Evolutionary conservation across 2,888 invertebrate genomes (phyloP).

Genomic region (Spisula solida): DNA sequence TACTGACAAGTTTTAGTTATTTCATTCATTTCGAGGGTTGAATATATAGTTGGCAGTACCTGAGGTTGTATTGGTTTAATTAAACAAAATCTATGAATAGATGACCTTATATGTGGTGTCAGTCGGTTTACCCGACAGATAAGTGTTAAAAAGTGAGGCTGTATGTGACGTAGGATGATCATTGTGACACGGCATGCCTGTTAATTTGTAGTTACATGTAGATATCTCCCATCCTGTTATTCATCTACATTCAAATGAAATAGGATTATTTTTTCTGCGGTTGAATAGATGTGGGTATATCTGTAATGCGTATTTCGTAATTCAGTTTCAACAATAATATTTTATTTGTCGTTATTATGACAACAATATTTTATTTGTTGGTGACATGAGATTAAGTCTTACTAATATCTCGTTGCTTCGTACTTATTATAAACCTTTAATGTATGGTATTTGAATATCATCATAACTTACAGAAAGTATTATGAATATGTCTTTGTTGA

Average conservation of each 20-base stretch:
- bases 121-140: not conserved
- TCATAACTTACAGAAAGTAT: no score
- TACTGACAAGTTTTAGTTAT: not conserved
- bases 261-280: not conserved
- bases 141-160: not conserved
- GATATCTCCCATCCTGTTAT: not conserved
- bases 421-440: no score
- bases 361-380: no score
- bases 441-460: no score
- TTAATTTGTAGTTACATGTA: not conserved
- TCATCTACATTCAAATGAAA: not conserved
- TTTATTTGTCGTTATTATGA: no score
- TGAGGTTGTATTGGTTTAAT: not conserved
- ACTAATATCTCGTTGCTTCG: no score
- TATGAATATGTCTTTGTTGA: no score
- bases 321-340: no score
- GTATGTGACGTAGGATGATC: not conserved
- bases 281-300: not conserved
- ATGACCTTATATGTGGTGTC: not conserved
- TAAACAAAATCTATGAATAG: constrained; percentile 13
- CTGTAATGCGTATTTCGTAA: no score
- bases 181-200: not conserved
- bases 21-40: not conserved
- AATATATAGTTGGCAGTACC: not conserved
- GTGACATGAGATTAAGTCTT: no score